A percentile compares a stretch with the other conserved stretches of the same genome.
These are phyloP conservation scores for Antidorcas marsupialis DNA, from an alignment of 2,113 vertebrate genomes.

Conservation along the genomic window DNA sequence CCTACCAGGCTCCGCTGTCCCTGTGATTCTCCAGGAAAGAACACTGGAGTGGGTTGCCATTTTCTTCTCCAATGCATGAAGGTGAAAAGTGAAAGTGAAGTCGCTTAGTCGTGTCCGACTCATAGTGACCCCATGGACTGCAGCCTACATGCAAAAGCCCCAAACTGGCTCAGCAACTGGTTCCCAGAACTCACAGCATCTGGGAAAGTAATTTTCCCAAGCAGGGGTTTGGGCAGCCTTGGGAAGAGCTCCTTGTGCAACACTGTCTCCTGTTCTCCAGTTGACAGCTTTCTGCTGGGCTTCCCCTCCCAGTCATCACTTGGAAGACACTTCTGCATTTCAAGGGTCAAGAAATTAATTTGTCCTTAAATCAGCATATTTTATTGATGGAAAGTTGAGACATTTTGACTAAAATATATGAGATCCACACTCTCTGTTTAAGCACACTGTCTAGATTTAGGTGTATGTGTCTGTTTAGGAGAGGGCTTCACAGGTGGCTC, in stretches of 20 bases:
- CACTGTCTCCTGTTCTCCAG: not conserved
- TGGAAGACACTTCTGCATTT: not conserved
- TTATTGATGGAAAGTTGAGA: not conserved
- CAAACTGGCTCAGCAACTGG: not conserved
- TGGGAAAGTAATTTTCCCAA: not conserved
- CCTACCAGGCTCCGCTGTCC: too few species aligned
- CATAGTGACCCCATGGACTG: too few species aligned
- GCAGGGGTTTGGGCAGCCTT: not conserved
- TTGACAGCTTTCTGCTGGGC: not conserved
- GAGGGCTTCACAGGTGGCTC: not conserved
- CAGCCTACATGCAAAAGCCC: not conserved
- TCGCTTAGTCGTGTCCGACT: too few species aligned
- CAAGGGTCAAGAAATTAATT: not conserved
- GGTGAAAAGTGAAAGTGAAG: too few species aligned
- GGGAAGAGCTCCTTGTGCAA: not conserved
- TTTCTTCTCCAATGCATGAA: too few species aligned
- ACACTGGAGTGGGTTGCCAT: too few species aligned
- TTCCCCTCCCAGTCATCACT: not conserved
- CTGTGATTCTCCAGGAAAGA: too few species aligned
- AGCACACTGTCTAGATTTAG: not conserved
- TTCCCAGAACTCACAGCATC: not conserved
- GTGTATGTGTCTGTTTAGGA: not conserved
- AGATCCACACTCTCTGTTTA: not conserved
- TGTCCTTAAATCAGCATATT: not conserved
- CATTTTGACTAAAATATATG: not conserved